Evolutionary conservation across 1,140 invertebrate species (phyloP), one percentile per base, ranked within the genome.

Genomic region (Neelides sp.): DNA sequence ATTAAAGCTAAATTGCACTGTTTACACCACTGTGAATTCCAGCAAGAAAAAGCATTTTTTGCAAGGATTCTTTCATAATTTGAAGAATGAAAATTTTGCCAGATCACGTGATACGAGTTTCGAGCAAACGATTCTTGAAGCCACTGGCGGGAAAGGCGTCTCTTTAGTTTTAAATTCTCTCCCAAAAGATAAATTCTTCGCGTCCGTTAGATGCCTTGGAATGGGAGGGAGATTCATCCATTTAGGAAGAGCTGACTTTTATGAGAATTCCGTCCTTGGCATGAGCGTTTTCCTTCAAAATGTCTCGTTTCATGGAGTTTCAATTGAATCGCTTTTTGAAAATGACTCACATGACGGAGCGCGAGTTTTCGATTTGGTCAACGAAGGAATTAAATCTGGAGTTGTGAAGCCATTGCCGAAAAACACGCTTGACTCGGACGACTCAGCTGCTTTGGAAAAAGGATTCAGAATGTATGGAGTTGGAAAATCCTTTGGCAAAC

Each of bases 391-490:
- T 39, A 73, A 77, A 50, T 77, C 66, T 53, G 91, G 92, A 5
- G 85, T 83, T 30, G 87, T 98, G 0, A 72, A 75, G 40, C 92
- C 93, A 1, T 67, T 97, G 4, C 80, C 82, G 1, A 70, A 75
- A 7, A 88, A 70, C 22, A 70, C 83, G 1, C 79, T 91, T 0
- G 97, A 88, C 65, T 70, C 75, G 17, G 80, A 84, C 59, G 75
- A 44, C 82, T n/a, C 80, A 93, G 68, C n/a, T n/a, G 71, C 80
- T 63, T 75, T 89, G n/a, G 91, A 96, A 67, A 82, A 89, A 65
- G 91, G 89, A 2, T 96, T 95, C 73, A 73, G 79, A 55, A 96
- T 78, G 65, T 96, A 97, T 88, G 91, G 90, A 15, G 80, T 85
- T 1, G 92, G 86, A n/a, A 87, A 87, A 69, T 86, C 91, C 65